These are phyloP conservation scores for Littorina saxatilis DNA, from an alignment of 1,140 invertebrate species.

Conservation along the genomic window DNA sequence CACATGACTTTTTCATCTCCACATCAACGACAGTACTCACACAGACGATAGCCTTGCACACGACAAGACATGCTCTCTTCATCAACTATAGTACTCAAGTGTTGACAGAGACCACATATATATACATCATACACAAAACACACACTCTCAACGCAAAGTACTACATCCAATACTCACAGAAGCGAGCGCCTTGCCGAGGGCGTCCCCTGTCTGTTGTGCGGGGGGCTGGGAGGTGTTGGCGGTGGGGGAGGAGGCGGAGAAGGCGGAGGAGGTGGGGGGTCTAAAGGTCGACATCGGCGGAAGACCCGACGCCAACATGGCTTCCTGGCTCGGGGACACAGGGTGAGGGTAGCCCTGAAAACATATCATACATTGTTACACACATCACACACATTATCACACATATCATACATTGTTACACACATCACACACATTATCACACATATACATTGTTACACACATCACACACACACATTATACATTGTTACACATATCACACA, in stretches of 20 bases:
- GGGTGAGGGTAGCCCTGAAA: constrained; percentile 74
- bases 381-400: no score
- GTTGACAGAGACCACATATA: background rate
- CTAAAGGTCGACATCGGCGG: constrained; percentile 96
- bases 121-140: background rate
- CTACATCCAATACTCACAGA: constrained; percentile 84
- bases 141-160: no score
- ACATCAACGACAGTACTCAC: no score
- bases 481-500: no score
- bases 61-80: no score
- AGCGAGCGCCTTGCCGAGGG: constrained; percentile 87
- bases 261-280: constrained; percentile 67
- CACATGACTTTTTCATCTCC: no score
- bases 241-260: constrained; percentile 60
- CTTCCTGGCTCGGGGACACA: constrained; percentile 81
- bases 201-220: constrained; percentile 80
- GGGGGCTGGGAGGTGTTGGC: constrained; percentile 72
- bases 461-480: no score
- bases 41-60: no score
- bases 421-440: no score
- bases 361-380: constrained; percentile 74
- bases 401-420: no score
- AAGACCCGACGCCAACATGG: constrained; percentile 84
- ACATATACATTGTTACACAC: no score
- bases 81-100: no score